A percentile compares a stretch with the other conserved stretches of the same genome.
phyloP scores from a whole-genome alignment of 1,140 invertebrate species.

The Drosophila sproati region DNA sequence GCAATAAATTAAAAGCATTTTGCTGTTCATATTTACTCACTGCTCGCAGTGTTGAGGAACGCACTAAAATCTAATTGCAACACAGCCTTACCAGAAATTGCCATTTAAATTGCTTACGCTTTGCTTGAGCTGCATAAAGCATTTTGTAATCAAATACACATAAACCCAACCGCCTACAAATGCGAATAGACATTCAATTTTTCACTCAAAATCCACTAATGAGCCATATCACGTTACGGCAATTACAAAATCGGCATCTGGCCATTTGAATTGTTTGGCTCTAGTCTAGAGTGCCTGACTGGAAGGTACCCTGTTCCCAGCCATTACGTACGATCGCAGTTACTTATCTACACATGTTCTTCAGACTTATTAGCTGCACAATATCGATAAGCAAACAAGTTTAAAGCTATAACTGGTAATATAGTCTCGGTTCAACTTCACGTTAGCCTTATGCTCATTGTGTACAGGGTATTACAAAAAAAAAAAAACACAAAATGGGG shows the following conservation, averaged over 20 bases:
- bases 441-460: no score
- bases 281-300: not conserved
- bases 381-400: no score
- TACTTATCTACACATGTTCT: no score
- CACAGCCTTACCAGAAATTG: slow-evolving; percentile 26
- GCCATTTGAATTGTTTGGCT: slow-evolving; percentile 25
- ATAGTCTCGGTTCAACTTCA: no score
- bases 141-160: slow-evolving; percentile 66
- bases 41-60: slow-evolving; percentile 13
- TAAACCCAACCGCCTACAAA: slow-evolving; percentile 16
- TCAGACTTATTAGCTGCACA: no score
- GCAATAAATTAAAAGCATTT: slow-evolving; percentile 82
- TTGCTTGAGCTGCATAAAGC: slow-evolving; percentile 28
- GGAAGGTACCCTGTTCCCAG: not conserved
- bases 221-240: slow-evolving; percentile 67
- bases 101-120: slow-evolving; percentile 59
- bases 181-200: slow-evolving; percentile 1
- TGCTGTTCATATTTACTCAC: slow-evolving; percentile 76
- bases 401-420: no score
- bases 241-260: slow-evolving; percentile 45
- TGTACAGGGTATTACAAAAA: slow-evolving; percentile 2
- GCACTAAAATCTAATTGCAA: slow-evolving; percentile 80
- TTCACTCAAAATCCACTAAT: slow-evolving; percentile 63
- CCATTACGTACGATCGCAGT: no score
- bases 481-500: slow-evolving; percentile 3